Evolutionary conservation across 2,888 invertebrate species (phyloP), one percentile per base, ranked within the genome.

Genomic region (Electrophaes corylata): DNA sequence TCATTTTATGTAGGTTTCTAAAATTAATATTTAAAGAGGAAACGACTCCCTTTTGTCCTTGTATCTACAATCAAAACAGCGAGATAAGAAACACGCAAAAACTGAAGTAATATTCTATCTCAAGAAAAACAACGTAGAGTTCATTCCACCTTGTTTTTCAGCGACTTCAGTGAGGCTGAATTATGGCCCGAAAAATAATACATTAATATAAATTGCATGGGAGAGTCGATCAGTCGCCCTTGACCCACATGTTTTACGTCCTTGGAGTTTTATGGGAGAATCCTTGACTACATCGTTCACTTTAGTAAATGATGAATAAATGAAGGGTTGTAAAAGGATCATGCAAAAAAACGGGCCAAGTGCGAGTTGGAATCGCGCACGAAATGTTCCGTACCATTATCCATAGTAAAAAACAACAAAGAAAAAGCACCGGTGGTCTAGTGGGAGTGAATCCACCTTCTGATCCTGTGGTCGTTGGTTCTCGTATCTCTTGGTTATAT

Each of bases 1-100:
- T 29, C 44, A 44, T 37, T 5, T 23, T 52, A 26, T n/a, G n/a
- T 12, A 40, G 31, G 10, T 26, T 26, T 11, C 31, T 11, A 11
- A 44, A 49, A 44, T 49, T 44, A 53, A 40, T 46, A 47, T 47
- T 54, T 54, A 41, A 41, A 16, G 12, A 47, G 18, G 31, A 6
- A 26, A 12, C 20, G 1, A n/a, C 1, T 40, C 16, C 18, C 14
- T 6, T 19, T 41, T 29, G 46, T 37, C 41, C 26, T 57, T 44
- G 57, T 40, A 29, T 29, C 26, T 41, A 29, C 33, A 23, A 43
- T 35, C 35, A 37, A 48, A 33, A 44, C 19, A 48, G 11, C 33
- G 37, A 29, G 16, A 37, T 57, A 52, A 57, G 12, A 47, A 40
- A 23, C n/a, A 45, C 10, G 18, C 1, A 39, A 11, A 33, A 37